Evolutionary conservation across 2,797 vertebrate genomes (phyloP), one percentile per base, ranked within the genome.

Genomic region (Poeciliopsis turneri): DNA sequence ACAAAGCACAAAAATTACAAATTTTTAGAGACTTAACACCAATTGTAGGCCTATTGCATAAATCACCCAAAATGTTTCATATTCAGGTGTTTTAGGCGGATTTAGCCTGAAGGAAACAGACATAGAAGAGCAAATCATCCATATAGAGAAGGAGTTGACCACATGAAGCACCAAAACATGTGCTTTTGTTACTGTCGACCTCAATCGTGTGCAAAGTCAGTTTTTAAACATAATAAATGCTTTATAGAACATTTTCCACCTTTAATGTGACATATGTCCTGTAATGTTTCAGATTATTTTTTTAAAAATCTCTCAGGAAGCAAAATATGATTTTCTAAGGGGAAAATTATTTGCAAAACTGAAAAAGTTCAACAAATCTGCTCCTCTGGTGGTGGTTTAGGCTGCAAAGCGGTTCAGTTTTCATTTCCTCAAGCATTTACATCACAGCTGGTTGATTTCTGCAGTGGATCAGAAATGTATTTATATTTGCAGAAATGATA

Each of bases 11-110:
- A 82, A 83, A 88, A 33, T 76, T 84, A 46, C 25, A 75, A 45
- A 88, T 79, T 90, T 86, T 49, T 61, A 87, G 51, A 84, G 75
- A 81, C 61, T 8, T 73, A 77, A 89, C 82, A 87, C 75, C 64
- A 83, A 75, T 12, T 86, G 30, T 25, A 69, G 87, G 88, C 86
- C 89, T 72, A 25, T 89, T 95, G 93, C 94, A 92, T 94, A 95
- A 96, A 96, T 88, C 95, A 95, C 92, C 87, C 74, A 72, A 15
- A 81, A 74, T 16, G 23, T 51, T 47, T 25, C 20, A 79, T 79
- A 81, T 80, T 81, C n/a, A 72, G 90, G 91, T 95, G 95, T 88
- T 96, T 95, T 94, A 92, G 92, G 92, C 93, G 94, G 91, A 77
- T 78, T 75, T 46, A 83, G 88, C 87, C 86, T 73, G 80, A 85